Evolutionary conservation across 2,113 vertebrate species (phyloP).

Genomic region (Mesoclemmys tuberculata): DNA sequence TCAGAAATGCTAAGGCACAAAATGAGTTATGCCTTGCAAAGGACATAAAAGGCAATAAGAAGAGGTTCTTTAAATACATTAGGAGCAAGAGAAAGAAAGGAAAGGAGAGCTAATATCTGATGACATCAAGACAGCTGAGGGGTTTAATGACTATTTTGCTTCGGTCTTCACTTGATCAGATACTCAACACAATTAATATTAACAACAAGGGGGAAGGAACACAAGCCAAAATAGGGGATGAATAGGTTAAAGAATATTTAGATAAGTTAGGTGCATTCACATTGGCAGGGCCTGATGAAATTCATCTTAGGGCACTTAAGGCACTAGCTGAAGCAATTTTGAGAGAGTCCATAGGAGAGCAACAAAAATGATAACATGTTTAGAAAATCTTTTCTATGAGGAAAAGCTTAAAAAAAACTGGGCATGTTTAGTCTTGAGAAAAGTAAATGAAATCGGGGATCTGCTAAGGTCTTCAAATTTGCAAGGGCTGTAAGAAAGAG

Average conservation of each 20-base stretch:
- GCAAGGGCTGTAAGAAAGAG: not conserved
- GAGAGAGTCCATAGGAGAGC: not conserved
- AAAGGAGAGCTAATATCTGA: not conserved
- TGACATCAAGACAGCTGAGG: not conserved
- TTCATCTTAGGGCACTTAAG: not conserved
- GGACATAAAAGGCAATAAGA: not conserved
- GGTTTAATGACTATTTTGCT: not conserved
- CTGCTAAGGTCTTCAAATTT: not conserved
- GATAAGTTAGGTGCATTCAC: not conserved
- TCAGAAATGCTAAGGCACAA: not conserved
- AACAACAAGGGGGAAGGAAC: not conserved
- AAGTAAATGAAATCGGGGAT: not conserved
- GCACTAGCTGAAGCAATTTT: not conserved
- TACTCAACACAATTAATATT: not conserved
- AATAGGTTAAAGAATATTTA: not conserved
- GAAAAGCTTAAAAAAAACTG: not conserved
- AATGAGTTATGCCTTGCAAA: not conserved
- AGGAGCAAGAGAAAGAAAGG: not conserved
- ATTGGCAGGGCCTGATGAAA: not conserved
- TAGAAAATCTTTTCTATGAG: not conserved
- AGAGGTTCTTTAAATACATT: not conserved
- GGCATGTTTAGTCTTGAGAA: not conserved
- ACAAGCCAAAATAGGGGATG: not conserved
- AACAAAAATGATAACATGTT: not conserved
- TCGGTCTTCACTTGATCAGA: not conserved